Conservation (phyloP, 2,888 invertebrate species). For the Pammene fasciana region DNA sequence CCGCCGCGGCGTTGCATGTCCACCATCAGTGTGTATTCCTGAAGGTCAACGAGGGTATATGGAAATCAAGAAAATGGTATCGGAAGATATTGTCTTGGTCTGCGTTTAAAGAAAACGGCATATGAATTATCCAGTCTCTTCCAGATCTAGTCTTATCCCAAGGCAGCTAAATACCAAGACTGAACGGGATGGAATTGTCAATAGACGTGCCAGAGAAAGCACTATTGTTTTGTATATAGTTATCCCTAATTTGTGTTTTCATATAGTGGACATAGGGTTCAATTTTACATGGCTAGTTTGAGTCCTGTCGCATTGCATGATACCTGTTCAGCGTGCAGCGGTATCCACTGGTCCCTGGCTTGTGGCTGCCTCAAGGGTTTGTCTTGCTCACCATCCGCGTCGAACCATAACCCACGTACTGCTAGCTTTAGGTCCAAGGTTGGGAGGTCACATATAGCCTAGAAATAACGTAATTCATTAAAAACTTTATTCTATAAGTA, state of each 20-base stretch:
- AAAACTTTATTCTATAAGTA: neutral
- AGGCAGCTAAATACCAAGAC: too few species aligned
- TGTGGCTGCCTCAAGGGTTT: conserved; percentile 65
- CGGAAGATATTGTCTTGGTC: too few species aligned
- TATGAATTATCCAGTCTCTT: too few species aligned
- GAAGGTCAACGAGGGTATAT: conserved; percentile 35
- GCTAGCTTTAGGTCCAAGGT: conserved; percentile 83
- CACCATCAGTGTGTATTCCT: conserved; percentile 88
- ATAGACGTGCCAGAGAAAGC: too few species aligned
- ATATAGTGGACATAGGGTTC: neutral
- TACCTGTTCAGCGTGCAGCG: conserved; percentile 86
- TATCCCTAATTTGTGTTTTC: neutral
- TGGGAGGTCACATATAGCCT: conserved; percentile 86
- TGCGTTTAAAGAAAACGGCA: too few species aligned
- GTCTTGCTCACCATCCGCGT: conserved; percentile 69
- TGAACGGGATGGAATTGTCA: too few species aligned
- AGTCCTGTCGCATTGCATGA: neutral
- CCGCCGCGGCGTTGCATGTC: conserved; percentile 81
- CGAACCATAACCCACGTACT: conserved; percentile 83
- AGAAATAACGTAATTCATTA: conserved; percentile 13
- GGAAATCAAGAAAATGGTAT: too few species aligned
- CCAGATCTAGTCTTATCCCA: too few species aligned
- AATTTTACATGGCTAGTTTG: neutral
- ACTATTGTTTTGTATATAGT: too few species aligned
- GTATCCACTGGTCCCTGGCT: conserved; percentile 78